Base-by-base conservation (phyloP, 2,113 vertebrate species). In the Athene noctua region DNA sequence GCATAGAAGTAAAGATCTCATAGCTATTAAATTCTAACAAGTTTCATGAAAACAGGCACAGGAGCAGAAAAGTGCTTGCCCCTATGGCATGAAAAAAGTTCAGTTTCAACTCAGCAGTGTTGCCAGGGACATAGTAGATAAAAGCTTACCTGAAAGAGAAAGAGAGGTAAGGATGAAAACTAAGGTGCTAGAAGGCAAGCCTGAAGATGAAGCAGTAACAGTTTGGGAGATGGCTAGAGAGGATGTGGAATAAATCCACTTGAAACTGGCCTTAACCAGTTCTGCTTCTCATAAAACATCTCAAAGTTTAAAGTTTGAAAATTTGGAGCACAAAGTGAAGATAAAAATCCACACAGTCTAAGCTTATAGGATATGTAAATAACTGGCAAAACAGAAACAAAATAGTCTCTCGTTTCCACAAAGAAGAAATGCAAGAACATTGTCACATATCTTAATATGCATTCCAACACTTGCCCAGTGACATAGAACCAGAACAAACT, bases 381-480 rank as follows among this genome's bases (percentile, higher is more conserved):
- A 58, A 74, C 8, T 40, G n/a, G 20, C 29, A 51, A 70, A 90
- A 26, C 7, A 82, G 42, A 86, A 88, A 26, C 2, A 7, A 61
- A 59, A 1, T 21, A 16, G 67, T 92, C 15, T 62, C 12, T 26
- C 22, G 14, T 1, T 0, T 34, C 7, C 15, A 77, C 30, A 65
- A 80, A 47, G 3, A 9, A 62, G 61, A 70, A 10, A 19, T 21
- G 47, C 14, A 78, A 47, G 77, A 29, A 1, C 20, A 7, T n/a
- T 65, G 26, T 55, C 27, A 47, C 47, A 13, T 21, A 22, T 21
- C 44, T 8, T 3, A 5, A 18, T 49, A 34, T 40, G 22, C 10
- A 71, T 46, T 12, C 36, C 12, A 20, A 52, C 30, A 25, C 11
- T 32, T 90, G 5, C 5, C 20, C 6, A n/a, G 17, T 55, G 20